Evolutionary conservation across 2,797 vertebrate genomes (phyloP), one percentile per base, ranked within the genome.

Genomic region (Smutsia gigantea): DNA sequence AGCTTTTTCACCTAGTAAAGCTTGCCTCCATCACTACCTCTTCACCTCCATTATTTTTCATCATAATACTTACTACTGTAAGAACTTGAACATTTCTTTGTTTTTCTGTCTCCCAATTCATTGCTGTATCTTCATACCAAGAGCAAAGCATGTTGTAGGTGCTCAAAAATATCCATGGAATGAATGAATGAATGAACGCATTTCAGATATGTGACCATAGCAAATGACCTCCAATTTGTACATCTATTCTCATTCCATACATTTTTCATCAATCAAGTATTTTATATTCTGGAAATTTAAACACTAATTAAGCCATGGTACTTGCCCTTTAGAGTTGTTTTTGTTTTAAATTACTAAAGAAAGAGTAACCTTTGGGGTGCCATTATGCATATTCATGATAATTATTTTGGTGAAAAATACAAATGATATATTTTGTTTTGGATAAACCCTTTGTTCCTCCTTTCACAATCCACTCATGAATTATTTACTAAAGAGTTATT

Each of bases 331-430:
- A 51, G n/a, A 39, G 4, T 27, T 63, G 31, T 64, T 82, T 53
- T 63, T 68, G 31, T 53, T 81, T 81, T 61, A 64, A 82, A 74
- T 57, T 68, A 81, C 21, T 64, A 77, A 75, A 79, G 49, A 91
- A 87, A 68, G 31, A 82, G 8, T 66, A 78, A 81, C 6, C 29
- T 57, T 84, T 23, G 15, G 42, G 18, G 2, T 63, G 0, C 6
- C 15, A n/a, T 25, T 94, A 10, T 53, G 46, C n/a, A 81, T 69
- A 82, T 51, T 8, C 51, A 69, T 87, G 39, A 86, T 61, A 9
- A 71, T 53, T 89, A 64, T 79, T 87, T 59, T 92, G 57, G 59
- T 90, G 23, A 94, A 81, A 94, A 95, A 84, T 53, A 85, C 25
- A 84, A 51, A 15, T n/a, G 15, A 68, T 68, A 11, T 49, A 61